phyloP scores from a whole-genome alignment of 2,888 invertebrate species.

The Torymus tubicola region DNA sequence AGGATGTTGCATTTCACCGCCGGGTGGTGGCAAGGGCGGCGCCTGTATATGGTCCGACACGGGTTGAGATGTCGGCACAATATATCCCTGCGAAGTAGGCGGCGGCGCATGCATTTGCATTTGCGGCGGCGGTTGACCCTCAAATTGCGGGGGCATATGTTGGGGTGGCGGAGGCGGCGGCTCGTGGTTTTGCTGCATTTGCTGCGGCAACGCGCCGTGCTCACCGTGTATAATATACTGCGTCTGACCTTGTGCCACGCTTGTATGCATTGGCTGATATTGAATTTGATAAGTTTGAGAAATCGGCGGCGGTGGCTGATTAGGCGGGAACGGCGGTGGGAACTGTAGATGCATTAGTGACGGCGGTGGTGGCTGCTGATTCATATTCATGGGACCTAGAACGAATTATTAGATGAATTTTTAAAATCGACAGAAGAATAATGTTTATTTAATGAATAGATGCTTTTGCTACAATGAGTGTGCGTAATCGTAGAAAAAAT shows the following conservation, averaged over 20 bases:
- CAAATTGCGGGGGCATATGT: slow-evolving; percentile 66
- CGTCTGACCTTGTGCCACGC: slow-evolving; percentile 69
- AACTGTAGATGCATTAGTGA: slow-evolving; percentile 73
- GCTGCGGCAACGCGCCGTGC: slow-evolving; percentile 67
- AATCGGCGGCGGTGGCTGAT: slow-evolving; percentile 74
- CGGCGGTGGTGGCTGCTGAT: slow-evolving; percentile 69
- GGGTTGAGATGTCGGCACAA: slow-evolving; percentile 65
- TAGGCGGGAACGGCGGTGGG: slow-evolving; percentile 74
- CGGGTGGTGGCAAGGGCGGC: slow-evolving; percentile 76
- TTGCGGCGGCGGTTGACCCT: slow-evolving; percentile 66
- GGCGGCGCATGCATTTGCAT: slow-evolving; percentile 59
- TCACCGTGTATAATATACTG: slow-evolving; percentile 73
- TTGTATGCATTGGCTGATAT: slow-evolving; percentile 69
- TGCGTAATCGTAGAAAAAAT: too few species aligned
- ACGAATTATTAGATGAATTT: not conserved
- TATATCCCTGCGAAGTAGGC: slow-evolving; percentile 65
- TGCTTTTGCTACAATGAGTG: too few species aligned
- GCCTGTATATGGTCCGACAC: slow-evolving; percentile 69
- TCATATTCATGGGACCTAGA: slow-evolving; percentile 67
- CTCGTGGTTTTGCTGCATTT: slow-evolving; percentile 70
- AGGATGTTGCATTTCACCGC: slow-evolving; percentile 77
- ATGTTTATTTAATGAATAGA: too few species aligned
- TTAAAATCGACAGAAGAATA: too few species aligned
- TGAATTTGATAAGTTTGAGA: slow-evolving; percentile 75
- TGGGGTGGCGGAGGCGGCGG: slow-evolving; percentile 61